These are phyloP conservation scores for Odontamblyopus rebecca DNA, from an alignment of 2,797 vertebrate species.

Conservation along the genomic window DNA sequence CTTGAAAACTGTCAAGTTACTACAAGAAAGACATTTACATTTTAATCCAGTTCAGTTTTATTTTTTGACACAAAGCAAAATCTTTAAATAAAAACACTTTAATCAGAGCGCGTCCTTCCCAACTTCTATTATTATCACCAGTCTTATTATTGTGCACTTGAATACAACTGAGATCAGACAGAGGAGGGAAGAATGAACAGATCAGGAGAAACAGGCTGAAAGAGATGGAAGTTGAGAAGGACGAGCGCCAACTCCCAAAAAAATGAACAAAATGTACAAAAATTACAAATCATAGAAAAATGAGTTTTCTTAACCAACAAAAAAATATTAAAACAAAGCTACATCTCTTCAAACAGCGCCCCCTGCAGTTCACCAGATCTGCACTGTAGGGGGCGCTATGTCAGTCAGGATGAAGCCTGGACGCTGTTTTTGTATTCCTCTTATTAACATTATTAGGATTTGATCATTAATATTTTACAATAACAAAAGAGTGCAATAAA, in stretches of 20 bases:
- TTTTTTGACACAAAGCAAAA: slow-evolving; percentile 13
- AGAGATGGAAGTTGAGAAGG: neutral
- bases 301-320: neutral
- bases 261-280: neutral
- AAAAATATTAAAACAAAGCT: slow-evolving; percentile 5
- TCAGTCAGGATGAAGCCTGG: slow-evolving; percentile 1
- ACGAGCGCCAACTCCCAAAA: neutral
- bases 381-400: neutral
- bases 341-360: neutral
- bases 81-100: slow-evolving; percentile 9
- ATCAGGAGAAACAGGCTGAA: neutral
- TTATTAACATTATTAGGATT: slow-evolving; percentile 68
- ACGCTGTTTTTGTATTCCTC: slow-evolving; percentile 1
- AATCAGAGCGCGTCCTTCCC: slow-evolving; percentile 4
- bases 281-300: slow-evolving; percentile 15
- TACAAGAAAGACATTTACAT: neutral
- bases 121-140: slow-evolving; percentile 3
- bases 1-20: neutral
- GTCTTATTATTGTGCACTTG: neutral
- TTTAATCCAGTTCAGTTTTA: slow-evolving; percentile 11
- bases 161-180: slow-evolving; percentile 1
- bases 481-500: slow-evolving; percentile 79
- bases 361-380: neutral
- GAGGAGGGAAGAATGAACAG: neutral
- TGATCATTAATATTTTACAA: slow-evolving; percentile 75